Evolutionary conservation across 2,113 vertebrate genomes (phyloP).

Genomic region (Paraplagusia blochii): DNA sequence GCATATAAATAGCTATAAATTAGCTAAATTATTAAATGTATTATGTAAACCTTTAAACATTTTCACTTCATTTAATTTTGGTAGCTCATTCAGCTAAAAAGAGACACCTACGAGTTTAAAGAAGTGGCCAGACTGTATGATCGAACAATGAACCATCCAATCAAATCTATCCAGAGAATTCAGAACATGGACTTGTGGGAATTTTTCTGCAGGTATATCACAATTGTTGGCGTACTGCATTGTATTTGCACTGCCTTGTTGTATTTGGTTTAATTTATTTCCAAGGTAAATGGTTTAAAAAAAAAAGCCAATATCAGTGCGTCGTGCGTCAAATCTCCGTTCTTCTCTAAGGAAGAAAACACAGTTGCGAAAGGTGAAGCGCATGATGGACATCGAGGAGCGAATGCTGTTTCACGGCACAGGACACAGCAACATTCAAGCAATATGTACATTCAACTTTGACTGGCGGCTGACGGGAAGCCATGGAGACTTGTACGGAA

Average conservation of each 20-base stretch:
- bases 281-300: background rate
- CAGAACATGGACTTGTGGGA: constrained; percentile 97
- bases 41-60: too few relatives aligned
- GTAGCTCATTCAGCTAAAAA: constrained; percentile 80
- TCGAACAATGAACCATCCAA: constrained; percentile 88
- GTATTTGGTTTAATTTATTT: background rate
- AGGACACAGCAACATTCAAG: constrained; percentile 90
- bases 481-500: constrained; percentile 91
- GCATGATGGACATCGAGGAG: constrained; percentile 82
- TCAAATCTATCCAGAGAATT: constrained; percentile 92
- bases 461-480: constrained; percentile 95
- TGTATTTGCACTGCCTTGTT: background rate
- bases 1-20: too few relatives aligned
- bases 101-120: constrained; percentile 91
- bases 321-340: constrained; percentile 28
- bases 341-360: constrained; percentile 85
- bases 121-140: constrained; percentile 90
- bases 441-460: constrained; percentile 97
- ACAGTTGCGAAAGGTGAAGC: constrained; percentile 91
- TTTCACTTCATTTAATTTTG: constrained; percentile 3
- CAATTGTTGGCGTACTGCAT: background rate
- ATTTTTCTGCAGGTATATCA: constrained; percentile 91
- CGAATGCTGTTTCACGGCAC: constrained; percentile 98
- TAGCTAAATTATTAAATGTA: too few relatives aligned
- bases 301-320: background rate